Evolutionary conservation across 1,140 invertebrate genomes (phyloP), one percentile per base, ranked within the genome.

Genomic region (Pararge aegeria): DNA sequence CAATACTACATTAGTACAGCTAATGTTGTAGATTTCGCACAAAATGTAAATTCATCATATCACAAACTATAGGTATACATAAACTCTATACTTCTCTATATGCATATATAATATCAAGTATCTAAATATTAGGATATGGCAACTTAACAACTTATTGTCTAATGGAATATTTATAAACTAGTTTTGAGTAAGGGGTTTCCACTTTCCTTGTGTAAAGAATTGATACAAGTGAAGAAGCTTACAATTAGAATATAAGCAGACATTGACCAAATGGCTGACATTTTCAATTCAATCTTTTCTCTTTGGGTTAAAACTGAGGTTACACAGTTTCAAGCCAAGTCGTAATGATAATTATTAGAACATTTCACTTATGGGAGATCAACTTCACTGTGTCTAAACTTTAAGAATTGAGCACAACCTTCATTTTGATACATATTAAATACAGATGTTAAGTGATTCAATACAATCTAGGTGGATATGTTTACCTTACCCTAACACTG

Each of bases 121-220:
- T 85, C 83, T 88, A 85, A 86, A 78, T 74, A 84, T 79, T 88
- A 86, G 75, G 83, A 87, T 88, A 88, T 88, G 85, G 85, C 85
- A 88, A 87, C 81, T 85, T 84, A 87, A 83, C 75, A 83, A 83
- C 85, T 85, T 88, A 88, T 88, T 88, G 85, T 86, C 85, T 88
- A 87, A 63, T 87, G 79, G 80, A 86, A 86, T 83, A 78, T 56
- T 71, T 81, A 82, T 66, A 29, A 64, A 40, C 56, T 68, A 68
- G 37, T n/a, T 37, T 51, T 37, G 10, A 55, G 55, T 53, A 16
- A n/a, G n/a, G n/a, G n/a, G n/a, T n/a, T n/a, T n/a, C n/a, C n/a
- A n/a, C n/a, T n/a, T n/a, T n/a, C n/a, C n/a, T n/a, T n/a, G n/a
- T n/a, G n/a, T n/a, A n/a, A n/a, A n/a, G n/a, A n/a, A n/a, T n/a